Conservation (phyloP, 35 echinoderm and acorn worm genomes). For the Chiridota heheva region DNA sequence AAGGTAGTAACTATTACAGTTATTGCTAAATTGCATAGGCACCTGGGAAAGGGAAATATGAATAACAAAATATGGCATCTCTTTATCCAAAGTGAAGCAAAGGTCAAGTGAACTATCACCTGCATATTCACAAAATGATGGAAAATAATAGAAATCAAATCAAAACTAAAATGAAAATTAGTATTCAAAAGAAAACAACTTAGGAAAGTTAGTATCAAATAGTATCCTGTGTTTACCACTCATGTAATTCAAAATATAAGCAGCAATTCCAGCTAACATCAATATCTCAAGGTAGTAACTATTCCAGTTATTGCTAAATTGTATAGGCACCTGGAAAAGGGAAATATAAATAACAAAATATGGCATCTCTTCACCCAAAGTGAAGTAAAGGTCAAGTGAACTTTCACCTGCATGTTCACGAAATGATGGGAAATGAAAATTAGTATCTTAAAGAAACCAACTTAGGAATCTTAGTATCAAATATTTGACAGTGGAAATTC, state of each 20-base stretch:
- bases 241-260: constrained; percentile 86
- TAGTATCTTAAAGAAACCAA: too few species aligned
- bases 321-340: constrained; percentile 73
- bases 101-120: neutral
- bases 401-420: neutral
- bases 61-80: neutral
- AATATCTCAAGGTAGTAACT: constrained; percentile 97
- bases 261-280: constrained; percentile 79
- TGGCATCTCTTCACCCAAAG: neutral
- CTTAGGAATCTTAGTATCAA: too few species aligned
- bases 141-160: neutral
- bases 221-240: constrained; percentile 92
- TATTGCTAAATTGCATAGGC: constrained; percentile 85
- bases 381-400: constrained; percentile 1
- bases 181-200: too few species aligned
- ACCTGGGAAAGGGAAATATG: constrained; percentile 54
- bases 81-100: neutral
- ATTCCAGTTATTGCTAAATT: constrained; percentile 94
- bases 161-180: too few species aligned
- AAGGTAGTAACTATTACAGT: constrained; percentile 97
- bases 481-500: too few species aligned
- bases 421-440: neutral
- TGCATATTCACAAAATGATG: neutral
- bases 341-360: neutral
- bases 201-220: too few species aligned